Evolutionary conservation across 1,140 invertebrate species (phyloP).

Genomic region (Magallana ariakensis): DNA sequence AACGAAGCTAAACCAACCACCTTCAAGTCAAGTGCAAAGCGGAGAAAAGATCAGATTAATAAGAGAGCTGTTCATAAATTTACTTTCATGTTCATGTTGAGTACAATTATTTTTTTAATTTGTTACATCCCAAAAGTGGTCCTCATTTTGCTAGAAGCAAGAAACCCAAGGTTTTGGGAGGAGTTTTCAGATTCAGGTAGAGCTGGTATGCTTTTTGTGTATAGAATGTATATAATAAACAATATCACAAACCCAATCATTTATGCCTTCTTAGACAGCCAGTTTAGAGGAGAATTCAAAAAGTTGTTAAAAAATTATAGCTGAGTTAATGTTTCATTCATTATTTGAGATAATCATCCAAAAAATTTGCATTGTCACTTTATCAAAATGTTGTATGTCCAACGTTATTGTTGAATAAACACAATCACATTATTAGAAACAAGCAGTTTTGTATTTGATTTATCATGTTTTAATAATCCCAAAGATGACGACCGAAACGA

Average conservation of each 20-base stretch:
- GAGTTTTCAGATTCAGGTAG: not conserved
- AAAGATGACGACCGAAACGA: too few species aligned
- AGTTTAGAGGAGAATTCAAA: conserved; percentile 27
- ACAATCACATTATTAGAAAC: too few species aligned
- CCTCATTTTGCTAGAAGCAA: conserved; percentile 8
- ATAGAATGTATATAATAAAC: conserved; percentile 50
- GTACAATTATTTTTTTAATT: conserved; percentile 43
- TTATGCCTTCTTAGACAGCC: conserved; percentile 42
- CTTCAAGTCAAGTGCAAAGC: conserved; percentile 4
- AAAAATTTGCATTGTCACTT: too few species aligned
- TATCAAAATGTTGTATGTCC: too few species aligned
- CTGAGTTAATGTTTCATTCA: not conserved
- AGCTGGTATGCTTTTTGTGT: conserved; percentile 35
- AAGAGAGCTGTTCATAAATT: conserved; percentile 8
- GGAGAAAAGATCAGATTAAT: not conserved
- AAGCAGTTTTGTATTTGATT: too few species aligned
- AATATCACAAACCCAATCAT: conserved; percentile 51
- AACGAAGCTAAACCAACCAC: not conserved
- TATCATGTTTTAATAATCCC: too few species aligned
- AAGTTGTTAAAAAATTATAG: not conserved
- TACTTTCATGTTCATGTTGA: conserved; percentile 41
- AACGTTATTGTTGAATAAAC: too few species aligned
- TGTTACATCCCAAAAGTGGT: conserved; percentile 51
- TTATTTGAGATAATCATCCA: too few species aligned
- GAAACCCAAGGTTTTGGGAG: conserved; percentile 39